Conservation (phyloP, 2,113 vertebrate species). For the Eurypyga helias region DNA sequence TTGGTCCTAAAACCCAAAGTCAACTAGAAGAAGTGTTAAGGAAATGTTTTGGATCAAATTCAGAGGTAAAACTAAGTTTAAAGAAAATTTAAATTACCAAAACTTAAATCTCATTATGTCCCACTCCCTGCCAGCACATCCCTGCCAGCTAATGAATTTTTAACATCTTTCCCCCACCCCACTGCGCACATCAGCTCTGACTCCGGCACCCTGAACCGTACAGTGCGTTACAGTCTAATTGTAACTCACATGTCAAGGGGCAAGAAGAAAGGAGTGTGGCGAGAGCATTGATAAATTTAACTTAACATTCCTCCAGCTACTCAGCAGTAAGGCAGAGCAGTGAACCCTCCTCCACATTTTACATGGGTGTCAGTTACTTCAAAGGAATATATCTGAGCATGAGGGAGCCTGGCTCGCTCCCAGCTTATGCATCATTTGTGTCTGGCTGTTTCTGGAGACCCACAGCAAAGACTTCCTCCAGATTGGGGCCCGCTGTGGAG, state of each 20-base stretch:
- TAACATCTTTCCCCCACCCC: conserved; percentile 37
- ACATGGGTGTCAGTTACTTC: conserved; percentile 43
- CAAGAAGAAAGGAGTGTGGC: conserved; percentile 45
- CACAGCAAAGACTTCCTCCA: conserved; percentile 11
- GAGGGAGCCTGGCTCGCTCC: neutral
- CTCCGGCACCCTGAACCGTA: neutral
- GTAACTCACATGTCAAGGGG: conserved; percentile 51
- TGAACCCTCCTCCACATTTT: conserved; percentile 25
- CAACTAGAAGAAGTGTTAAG: neutral
- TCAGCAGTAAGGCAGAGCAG: neutral
- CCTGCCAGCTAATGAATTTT: conserved; percentile 64
- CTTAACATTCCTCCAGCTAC: conserved; percentile 41
- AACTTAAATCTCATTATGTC: conserved; percentile 48
- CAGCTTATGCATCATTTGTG: conserved; percentile 51
- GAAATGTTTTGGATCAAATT: neutral
- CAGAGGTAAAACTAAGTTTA: neutral
- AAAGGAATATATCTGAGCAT: conserved; percentile 36
- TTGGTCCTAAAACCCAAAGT: neutral
- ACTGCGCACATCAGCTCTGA: conserved; percentile 4
- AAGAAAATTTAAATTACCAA: conserved; percentile 24
- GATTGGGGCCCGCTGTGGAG: neutral
- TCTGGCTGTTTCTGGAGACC: conserved; percentile 13
- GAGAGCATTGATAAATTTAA: conserved; percentile 30
- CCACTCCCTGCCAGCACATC: conserved; percentile 19
- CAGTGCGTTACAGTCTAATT: neutral